Evolutionary conservation across 2,888 invertebrate species (phyloP).

Genomic region (Drosophila algonquin): DNA sequence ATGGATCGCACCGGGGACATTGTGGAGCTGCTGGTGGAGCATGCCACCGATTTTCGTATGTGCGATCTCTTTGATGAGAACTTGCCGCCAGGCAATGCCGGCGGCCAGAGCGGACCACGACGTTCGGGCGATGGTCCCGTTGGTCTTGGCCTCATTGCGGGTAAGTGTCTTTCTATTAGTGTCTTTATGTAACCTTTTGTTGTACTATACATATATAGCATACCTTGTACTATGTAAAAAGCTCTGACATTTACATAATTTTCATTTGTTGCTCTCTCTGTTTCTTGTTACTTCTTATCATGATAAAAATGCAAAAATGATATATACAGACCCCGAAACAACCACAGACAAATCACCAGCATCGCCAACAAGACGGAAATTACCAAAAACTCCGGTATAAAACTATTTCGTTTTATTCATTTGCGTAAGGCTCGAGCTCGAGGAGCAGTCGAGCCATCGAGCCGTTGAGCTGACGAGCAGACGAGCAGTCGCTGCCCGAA

Average conservation of each 20-base stretch:
- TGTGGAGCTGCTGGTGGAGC: conserved; percentile 94
- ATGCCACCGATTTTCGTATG: conserved; percentile 90
- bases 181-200: conserved; percentile 24
- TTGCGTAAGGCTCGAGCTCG: conserved; percentile 50
- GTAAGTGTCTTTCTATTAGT: conserved; percentile 69
- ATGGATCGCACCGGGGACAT: conserved; percentile 94
- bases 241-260: conserved; percentile 62
- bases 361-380: conserved; percentile 95
- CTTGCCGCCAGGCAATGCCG: conserved; percentile 85
- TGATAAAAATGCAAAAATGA: conserved; percentile 41
- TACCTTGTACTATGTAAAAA: conserved; percentile 28
- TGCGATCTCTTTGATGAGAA: conserved; percentile 89
- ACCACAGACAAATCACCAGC: conserved; percentile 92
- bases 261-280: conserved; percentile 68
- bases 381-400: conserved; percentile 99
- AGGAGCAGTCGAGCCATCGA: conserved; percentile 29
- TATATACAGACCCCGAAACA: conserved; percentile 89
- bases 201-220: conserved; percentile 13
- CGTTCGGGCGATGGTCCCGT: conserved; percentile 84
- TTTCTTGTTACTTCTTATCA: conserved; percentile 69
- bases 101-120: conserved; percentile 82
- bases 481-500: conserved; percentile 6
- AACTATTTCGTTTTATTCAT: conserved; percentile 82
- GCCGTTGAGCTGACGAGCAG: background rate
- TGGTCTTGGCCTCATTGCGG: conserved; percentile 83